Percentiles rank a stretch among this genome's conserved stretches.
Conservation (phyloP, 1,140 invertebrate species). For the Aleiodes sp. region DNA sequence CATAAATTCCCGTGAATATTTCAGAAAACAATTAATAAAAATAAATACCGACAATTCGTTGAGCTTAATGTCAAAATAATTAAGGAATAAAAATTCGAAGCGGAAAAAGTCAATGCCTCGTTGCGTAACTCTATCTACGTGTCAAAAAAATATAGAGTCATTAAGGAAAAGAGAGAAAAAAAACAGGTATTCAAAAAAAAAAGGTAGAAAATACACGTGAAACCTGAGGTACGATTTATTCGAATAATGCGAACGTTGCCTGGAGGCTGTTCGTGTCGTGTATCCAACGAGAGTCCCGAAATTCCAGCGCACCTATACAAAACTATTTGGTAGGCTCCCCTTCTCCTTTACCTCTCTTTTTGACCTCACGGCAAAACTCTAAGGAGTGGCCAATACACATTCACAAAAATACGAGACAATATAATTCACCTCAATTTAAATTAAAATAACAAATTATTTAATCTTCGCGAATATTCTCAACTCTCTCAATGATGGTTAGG, state of each 20-base stretch:
- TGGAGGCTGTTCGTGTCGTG: not conserved
- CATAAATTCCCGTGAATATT: too few relatives aligned
- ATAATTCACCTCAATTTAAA: not conserved
- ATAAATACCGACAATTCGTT: too few relatives aligned
- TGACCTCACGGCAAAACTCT: not conserved
- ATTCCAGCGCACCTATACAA: conserved; percentile 1
- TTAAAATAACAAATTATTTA: too few relatives aligned
- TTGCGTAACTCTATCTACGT: too few relatives aligned
- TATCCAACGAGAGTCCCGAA: not conserved
- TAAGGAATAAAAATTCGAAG: too few relatives aligned
- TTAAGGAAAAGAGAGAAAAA: not conserved
- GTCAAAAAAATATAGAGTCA: too few relatives aligned
- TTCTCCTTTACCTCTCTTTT: not conserved
- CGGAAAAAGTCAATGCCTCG: too few relatives aligned
- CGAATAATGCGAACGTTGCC: not conserved
- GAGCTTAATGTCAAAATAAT: too few relatives aligned
- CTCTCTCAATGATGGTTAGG: too few relatives aligned
- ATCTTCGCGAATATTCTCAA: too few relatives aligned
- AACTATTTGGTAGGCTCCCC: conserved; percentile 10
- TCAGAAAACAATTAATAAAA: too few relatives aligned
- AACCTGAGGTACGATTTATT: not conserved
- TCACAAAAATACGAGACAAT: too few relatives aligned
- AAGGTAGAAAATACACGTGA: not conserved
- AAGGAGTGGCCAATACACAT: not conserved
- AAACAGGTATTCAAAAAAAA: not conserved